phyloP scores from a whole-genome alignment of 1,140 invertebrate genomes.

The Agrypnia vestita region DNA sequence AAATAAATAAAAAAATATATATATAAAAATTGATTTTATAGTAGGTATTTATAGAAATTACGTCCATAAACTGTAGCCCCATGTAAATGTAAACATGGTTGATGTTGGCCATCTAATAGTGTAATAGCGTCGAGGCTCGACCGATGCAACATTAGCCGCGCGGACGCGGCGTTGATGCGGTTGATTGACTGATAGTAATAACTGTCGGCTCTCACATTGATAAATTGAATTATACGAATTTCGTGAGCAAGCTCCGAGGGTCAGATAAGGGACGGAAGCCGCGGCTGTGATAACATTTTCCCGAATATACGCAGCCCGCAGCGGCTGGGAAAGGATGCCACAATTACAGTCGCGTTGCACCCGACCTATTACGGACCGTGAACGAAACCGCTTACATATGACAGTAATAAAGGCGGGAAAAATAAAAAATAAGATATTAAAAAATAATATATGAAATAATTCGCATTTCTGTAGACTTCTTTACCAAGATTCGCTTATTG shows the following conservation, averaged over 20 bases:
- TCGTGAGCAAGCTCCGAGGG: slow-evolving; percentile 23
- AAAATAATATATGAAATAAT: too few species aligned
- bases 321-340: slow-evolving; percentile 32
- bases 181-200: slow-evolving; percentile 52
- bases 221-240: slow-evolving; percentile 54
- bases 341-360: slow-evolving; percentile 40
- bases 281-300: slow-evolving; percentile 21
- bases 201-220: slow-evolving; percentile 50
- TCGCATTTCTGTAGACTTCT: too few species aligned
- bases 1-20: too few species aligned
- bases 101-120: background rate
- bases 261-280: slow-evolving; percentile 41
- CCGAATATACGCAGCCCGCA: slow-evolving; percentile 5
- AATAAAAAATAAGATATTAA: background rate
- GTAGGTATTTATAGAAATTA: too few species aligned
- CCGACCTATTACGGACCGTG: background rate
- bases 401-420: background rate
- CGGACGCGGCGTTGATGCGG: slow-evolving; percentile 1
- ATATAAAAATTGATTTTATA: too few species aligned
- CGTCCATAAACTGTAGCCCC: too few species aligned
- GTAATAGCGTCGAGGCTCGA: too few species aligned
- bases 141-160: background rate
- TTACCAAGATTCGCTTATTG: too few species aligned
- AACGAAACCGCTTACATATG: background rate
- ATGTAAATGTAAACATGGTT: too few species aligned